phyloP scores from a whole-genome alignment of 1,140 invertebrate genomes.

The Stegodyphus dumicola region DNA sequence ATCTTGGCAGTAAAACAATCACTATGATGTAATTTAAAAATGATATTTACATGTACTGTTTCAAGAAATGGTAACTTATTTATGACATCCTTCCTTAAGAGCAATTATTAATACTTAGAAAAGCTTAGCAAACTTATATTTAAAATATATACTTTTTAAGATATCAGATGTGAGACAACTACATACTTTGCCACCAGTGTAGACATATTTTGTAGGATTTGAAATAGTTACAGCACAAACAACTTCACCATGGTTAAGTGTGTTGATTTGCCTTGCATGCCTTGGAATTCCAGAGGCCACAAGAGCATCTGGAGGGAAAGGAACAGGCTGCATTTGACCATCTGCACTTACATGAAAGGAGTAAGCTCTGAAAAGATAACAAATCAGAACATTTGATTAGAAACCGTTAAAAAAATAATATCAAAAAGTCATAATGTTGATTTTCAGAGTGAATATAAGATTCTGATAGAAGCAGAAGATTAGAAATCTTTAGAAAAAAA shows the following conservation, averaged over 20 bases:
- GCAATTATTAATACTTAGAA: no score
- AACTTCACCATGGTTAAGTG: slow-evolving; percentile 93
- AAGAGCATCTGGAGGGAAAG: slow-evolving; percentile 94
- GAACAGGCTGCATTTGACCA: slow-evolving; percentile 87
- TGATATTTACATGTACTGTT: no score
- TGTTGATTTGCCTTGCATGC: slow-evolving; percentile 89
- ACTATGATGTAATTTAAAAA: no score
- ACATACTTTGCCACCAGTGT: slow-evolving; percentile 91
- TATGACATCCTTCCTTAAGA: no score
- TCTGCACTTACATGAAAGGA: slow-evolving; percentile 92
- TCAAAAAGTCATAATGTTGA: not conserved
- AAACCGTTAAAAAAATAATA: not conserved
- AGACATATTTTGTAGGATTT: slow-evolving; percentile 92
- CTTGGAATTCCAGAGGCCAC: slow-evolving; percentile 92
- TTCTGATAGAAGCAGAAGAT: no score
- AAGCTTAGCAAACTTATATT: no score
- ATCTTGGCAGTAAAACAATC: no score
- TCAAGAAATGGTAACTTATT: no score
- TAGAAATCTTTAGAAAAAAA: no score
- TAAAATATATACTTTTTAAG: no score
- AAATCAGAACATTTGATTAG: slow-evolving; percentile 41
- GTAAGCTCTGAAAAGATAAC: slow-evolving; percentile 80
- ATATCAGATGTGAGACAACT: not conserved
- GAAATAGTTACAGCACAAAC: slow-evolving; percentile 89
- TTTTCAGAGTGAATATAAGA: not conserved